phyloP scores from a whole-genome alignment of 2,797 vertebrate species.

The Microctenopoma steveboyesi region DNA sequence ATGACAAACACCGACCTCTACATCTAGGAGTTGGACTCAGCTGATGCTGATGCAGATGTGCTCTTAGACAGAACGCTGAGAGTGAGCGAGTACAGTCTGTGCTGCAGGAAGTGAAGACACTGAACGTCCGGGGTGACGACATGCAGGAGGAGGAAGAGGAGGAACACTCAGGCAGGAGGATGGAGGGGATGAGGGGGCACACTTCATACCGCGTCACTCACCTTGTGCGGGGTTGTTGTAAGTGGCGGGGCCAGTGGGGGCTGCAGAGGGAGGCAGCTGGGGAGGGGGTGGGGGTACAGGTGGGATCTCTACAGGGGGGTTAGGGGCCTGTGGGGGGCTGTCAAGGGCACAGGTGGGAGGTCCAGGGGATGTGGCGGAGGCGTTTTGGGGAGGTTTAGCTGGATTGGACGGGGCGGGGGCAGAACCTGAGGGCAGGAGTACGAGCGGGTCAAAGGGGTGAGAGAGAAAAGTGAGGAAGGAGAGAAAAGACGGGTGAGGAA shows the following conservation, averaged over 20 bases:
- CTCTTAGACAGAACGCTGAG: too few relatives aligned
- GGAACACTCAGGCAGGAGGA: constrained; percentile 19
- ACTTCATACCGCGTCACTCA: constrained; percentile 83
- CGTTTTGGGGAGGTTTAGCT: constrained; percentile 74
- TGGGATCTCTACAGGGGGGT: constrained; percentile 85
- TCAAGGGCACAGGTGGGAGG: constrained; percentile 83
- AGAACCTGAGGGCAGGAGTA: constrained; percentile 84
- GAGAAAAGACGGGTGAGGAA: constrained; percentile 53
- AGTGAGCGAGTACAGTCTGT: too few relatives aligned
- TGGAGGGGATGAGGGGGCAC: constrained; percentile 29
- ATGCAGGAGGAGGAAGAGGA: background rate
- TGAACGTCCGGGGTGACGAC: background rate
- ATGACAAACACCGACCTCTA: too few relatives aligned
- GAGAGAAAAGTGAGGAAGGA: constrained; percentile 43
- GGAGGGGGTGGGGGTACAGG: constrained; percentile 95
- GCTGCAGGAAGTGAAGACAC: too few relatives aligned
- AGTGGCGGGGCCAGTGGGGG: constrained; percentile 86
- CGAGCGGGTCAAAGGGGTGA: constrained; percentile 67
- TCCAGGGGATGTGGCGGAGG: constrained; percentile 79
- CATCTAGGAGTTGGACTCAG: too few relatives aligned
- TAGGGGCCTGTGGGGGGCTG: constrained; percentile 71
- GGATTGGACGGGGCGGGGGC: constrained; percentile 85
- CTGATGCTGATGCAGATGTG: too few relatives aligned
- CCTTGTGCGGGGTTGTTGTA: constrained; percentile 89
- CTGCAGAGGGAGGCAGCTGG: constrained; percentile 87